Percentiles rank a stretch among this genome's conserved stretches.
Evolutionary conservation across 2,797 vertebrate species (phyloP).

Genomic region (Cercopithecus mitis): DNA sequence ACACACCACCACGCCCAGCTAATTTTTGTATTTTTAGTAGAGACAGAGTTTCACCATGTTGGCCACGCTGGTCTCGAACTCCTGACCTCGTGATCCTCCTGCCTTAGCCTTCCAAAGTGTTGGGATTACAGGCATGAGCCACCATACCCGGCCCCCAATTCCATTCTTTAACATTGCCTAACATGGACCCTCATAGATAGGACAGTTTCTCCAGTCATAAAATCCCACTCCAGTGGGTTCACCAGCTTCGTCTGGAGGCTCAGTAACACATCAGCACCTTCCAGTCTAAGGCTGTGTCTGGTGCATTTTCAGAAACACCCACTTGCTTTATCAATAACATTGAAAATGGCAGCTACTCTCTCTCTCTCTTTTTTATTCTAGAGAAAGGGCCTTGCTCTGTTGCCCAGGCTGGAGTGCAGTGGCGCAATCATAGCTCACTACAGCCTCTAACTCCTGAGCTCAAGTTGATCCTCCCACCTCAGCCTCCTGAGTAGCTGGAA

Average conservation of each 20-base stretch:
- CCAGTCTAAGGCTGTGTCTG: neutral
- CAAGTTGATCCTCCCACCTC: neutral
- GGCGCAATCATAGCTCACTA: neutral
- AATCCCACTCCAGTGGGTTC: too few species aligned
- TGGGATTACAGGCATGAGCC: too few species aligned
- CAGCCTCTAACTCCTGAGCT: neutral
- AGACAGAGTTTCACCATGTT: too few species aligned
- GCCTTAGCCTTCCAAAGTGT: too few species aligned
- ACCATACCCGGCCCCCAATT: neutral
- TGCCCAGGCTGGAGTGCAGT: neutral
- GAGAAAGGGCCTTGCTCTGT: neutral
- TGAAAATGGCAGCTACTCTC: neutral
- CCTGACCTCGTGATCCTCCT: too few species aligned
- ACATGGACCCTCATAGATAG: neutral
- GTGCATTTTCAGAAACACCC: neutral
- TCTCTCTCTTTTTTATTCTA: neutral
- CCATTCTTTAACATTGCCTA: neutral
- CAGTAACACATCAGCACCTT: neutral
- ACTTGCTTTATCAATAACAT: neutral
- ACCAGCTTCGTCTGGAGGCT: neutral
- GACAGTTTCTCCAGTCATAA: neutral
- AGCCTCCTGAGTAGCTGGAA: neutral
- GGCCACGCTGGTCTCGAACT: too few species aligned
- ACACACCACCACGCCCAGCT: too few species aligned
- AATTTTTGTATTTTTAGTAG: too few species aligned